Base-by-base conservation (phyloP, 2,888 invertebrate species). In the Diabrotica balteata region DNA sequence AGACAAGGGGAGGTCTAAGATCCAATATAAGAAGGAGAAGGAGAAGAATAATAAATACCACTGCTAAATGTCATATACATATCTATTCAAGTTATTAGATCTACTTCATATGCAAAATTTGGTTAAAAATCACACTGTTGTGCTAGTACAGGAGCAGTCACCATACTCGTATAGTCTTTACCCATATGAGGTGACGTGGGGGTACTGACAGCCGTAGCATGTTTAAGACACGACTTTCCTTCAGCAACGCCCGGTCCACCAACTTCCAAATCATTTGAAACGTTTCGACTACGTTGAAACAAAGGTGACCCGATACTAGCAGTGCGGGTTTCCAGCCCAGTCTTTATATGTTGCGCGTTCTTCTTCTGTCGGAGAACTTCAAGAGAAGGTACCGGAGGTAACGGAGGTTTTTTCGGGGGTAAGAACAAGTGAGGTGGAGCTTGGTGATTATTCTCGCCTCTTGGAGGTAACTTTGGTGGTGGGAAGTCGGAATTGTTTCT, bases 391-490 rank as follows among this genome's bases (percentile, higher is more conserved):
- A 90, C 88, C 22, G 91, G 91, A 68, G 92, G 91, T 76, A 92
- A 81, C 44, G 91, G 91, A 49, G 91, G 91, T 82, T 91, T 92
- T 79, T 90, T 90, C 8, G 91, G 91, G 43, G 90, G 89, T 75
- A 89, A 77, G 61, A 88, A 81, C 50, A 89, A 74, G 54, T 88
- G 88, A 1, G 88, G 86, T 0, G 89, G 82, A 7, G 81, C 80
- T 70, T 81, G 82, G 11, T 81, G 78, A 65, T 77, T 79, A 3
- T 84, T 82, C 11, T 84, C 86, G 9, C 88, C 86, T 10, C 79
- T 68, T 7, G 90, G 90, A 59, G 89, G 81, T 66, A 87, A 83
- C 59, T 88, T 88, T 7, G 88, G 88, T 7, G 83, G 82, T 9
- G 62, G 59, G 8, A 59, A 49, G 42, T 65, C 65, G 7, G 57